Evolutionary conservation across 2,113 vertebrate genomes (phyloP).

Genomic region (Burhinus oedicnemus): DNA sequence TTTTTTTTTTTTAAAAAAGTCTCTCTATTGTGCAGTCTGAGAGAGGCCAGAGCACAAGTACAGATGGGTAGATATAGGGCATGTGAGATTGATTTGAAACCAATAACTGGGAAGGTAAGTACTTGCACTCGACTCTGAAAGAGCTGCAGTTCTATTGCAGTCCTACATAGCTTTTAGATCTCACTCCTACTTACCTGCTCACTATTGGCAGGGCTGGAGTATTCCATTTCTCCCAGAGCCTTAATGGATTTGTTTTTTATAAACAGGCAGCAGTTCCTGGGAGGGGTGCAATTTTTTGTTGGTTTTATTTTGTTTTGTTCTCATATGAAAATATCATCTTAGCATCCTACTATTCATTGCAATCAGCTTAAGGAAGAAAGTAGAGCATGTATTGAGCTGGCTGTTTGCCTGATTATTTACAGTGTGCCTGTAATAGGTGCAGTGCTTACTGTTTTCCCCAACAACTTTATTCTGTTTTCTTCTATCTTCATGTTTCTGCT

Average conservation of each 20-base stretch:
- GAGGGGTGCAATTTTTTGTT: neutral
- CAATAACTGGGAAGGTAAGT: conserved; percentile 21
- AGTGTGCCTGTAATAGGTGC: neutral
- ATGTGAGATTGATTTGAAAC: conserved; percentile 40
- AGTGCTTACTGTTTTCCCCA: neutral
- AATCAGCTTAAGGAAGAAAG: neutral
- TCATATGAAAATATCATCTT: neutral
- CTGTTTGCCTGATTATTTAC: neutral
- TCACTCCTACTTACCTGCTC: neutral
- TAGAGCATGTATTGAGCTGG: neutral
- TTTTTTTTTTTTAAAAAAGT: neutral
- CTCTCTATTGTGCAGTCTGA: neutral
- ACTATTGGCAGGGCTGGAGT: neutral
- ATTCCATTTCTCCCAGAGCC: conserved; percentile 22
- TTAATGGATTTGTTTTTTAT: conserved; percentile 32
- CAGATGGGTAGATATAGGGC: conserved; percentile 16
- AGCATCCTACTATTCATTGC: neutral
- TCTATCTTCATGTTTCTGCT: neutral
- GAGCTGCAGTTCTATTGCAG: neutral
- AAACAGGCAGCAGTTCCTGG: conserved; percentile 19
- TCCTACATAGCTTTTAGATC: conserved; percentile 4
- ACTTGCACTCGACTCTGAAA: neutral
- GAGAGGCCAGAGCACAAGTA: conserved; percentile 6
- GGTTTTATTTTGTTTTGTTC: conserved; percentile 14
- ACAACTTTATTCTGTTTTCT: neutral